Evolutionary conservation across 1,140 invertebrate genomes (phyloP).

Genomic region (Anoplophora glabripennis): DNA sequence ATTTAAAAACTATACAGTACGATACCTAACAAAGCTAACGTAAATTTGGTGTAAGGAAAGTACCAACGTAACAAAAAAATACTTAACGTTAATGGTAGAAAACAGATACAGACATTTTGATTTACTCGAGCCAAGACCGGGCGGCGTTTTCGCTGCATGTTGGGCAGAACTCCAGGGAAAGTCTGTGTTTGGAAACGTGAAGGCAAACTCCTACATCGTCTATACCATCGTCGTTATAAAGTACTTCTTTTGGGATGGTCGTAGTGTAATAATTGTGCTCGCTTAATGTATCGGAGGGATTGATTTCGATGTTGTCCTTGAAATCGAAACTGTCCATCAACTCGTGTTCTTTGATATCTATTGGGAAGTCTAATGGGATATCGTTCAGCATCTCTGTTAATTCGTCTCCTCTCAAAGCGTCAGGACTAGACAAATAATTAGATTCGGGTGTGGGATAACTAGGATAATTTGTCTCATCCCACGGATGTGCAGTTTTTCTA

Average conservation of each 20-base stretch:
- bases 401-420: conserved; percentile 23
- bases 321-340: conserved; percentile 25
- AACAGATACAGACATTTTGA: conserved; percentile 8
- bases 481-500: conserved; percentile 29
- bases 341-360: conserved; percentile 18
- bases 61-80: not conserved
- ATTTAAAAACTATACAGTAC: too few relatives aligned
- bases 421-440: conserved; percentile 17
- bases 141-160: conserved; percentile 48
- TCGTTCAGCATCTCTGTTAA: conserved; percentile 21
- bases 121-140: conserved; percentile 24
- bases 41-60: too few relatives aligned
- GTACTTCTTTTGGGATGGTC: conserved; percentile 22
- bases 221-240: conserved; percentile 31
- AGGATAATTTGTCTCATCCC: conserved; percentile 28
- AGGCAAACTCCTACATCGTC: conserved; percentile 52
- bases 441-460: conserved; percentile 25
- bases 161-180: conserved; percentile 56
- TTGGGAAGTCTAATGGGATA: conserved; percentile 13
- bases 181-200: conserved; percentile 53
- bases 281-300: not conserved
- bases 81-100: not conserved
- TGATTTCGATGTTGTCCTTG: conserved; percentile 17
- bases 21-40: too few relatives aligned
- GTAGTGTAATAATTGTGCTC: not conserved